Percentiles rank a stretch among this genome's conserved stretches.
Evolutionary conservation across 2,888 invertebrate genomes (phyloP).

Genomic region (Brassicogethes aeneus): DNA sequence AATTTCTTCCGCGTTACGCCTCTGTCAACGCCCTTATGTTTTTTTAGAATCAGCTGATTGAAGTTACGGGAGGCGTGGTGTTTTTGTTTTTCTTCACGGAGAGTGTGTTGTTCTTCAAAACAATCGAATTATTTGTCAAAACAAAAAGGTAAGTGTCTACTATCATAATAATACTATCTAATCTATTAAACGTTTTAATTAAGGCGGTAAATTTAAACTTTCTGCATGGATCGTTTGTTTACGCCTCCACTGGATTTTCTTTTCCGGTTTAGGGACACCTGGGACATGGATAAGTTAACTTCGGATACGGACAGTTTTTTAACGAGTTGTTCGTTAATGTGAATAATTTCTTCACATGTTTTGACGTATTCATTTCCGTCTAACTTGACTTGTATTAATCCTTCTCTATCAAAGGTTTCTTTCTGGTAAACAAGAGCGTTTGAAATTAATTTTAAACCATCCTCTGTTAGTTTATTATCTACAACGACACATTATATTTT

Average conservation of each 20-base stretch:
- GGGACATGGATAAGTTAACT: no score
- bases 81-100: background rate
- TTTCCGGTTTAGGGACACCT: no score
- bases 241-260: background rate
- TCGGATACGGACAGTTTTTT: no score
- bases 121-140: background rate
- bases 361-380: background rate
- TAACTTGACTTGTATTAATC: background rate
- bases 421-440: slow-evolving; percentile 13
- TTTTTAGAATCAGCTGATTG: slow-evolving; percentile 18
- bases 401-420: background rate
- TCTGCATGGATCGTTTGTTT: no score
- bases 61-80: slow-evolving; percentile 7
- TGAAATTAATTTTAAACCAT: slow-evolving; percentile 9
- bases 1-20: background rate
- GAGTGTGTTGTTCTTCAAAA: no score
- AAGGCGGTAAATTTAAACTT: background rate
- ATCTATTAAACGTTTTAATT: no score
- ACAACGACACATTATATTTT: no score
- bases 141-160: background rate
- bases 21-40: slow-evolving; percentile 2
- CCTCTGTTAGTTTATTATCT: slow-evolving; percentile 13
- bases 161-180: background rate
- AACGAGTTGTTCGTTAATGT: no score
- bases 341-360: background rate